Percentiles rank a stretch among this genome's conserved stretches.
Evolutionary conservation across 35 echinoderm and acorn worm genomes (phyloP).

Genomic region (Eucidaris tribuloides): DNA sequence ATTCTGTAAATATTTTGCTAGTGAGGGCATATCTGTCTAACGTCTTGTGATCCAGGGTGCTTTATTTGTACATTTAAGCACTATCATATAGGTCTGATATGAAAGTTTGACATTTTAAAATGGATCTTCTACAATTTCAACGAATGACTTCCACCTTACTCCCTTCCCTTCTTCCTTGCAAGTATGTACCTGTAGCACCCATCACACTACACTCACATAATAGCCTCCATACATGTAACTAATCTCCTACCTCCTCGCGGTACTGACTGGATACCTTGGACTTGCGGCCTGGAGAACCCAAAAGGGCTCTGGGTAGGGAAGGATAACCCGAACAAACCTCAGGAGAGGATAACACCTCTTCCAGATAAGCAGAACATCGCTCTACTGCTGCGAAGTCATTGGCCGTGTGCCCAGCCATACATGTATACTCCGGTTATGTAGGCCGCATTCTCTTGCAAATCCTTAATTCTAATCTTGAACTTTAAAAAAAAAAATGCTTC

Average conservation of each 20-base stretch:
- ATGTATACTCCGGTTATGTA: not conserved
- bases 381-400: not conserved
- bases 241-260: not conserved
- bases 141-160: no score
- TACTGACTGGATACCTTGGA: slow-evolving; percentile 1
- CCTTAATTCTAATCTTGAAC: not conserved
- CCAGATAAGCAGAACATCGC: not conserved
- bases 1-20: no score
- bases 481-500: not conserved
- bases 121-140: no score
- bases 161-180: not conserved
- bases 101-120: no score
- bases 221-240: not conserved
- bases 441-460: not conserved
- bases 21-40: no score
- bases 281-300: not conserved
- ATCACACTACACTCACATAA: not conserved
- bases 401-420: not conserved
- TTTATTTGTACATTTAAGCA: no score
- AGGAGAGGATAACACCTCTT: not conserved
- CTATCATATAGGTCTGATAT: no score
- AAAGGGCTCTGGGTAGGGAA: slow-evolving; percentile 9
- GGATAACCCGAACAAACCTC: not conserved
- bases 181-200: not conserved
- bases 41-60: no score